Base-by-base conservation (phyloP, 2,888 invertebrate species). In the Campaea margaritaria region DNA sequence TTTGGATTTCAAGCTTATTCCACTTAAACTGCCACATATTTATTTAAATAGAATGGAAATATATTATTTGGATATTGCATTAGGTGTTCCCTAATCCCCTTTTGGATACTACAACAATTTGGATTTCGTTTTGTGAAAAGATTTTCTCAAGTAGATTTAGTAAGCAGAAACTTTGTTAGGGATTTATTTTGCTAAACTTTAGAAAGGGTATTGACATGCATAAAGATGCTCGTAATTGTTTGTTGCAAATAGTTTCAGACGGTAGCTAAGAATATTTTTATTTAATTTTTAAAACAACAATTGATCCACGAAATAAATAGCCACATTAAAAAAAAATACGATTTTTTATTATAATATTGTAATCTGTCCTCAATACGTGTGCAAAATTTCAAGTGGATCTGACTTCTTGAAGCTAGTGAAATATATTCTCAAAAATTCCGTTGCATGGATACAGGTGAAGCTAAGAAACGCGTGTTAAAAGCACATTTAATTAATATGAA, bases 21-120 rank as follows among this genome's bases (percentile, higher is more conserved):
- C 42, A 58, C 46, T 47, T 31, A 47, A 58, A 46, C 36, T 28
- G 34, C 36, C 16, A 41, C 27, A 21, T 16, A 43, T 39, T 49
- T 56, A 45, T 28, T 44, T 39, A n/a, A 1, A 39, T 10, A 15
- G 9, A 39, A 39, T 7, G 5, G 31, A 31, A 31, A 31, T n/a
- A 42, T 31, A 50, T 21, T 21, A 21, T 49, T 48, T 44, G 12
- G 15, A 38, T 49, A 42, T 28, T 31, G 15, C 38, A 55, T 34
- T 50, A 57, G 36, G 42, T 55, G 13, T 47, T 51, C 44, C 39
- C 27, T 31, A 57, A 51, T 46, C 50, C 41, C 34, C 7, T 42
- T 5, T 31, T 11, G 21, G 39, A 39, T 44, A 16, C 16, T 10
- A 49, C 28, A 52, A 49, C 31, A 21, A 46, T 39, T 56, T 42